Evolutionary conservation across 1,140 invertebrate species (phyloP).

Genomic region (Drosophila bocki): DNA sequence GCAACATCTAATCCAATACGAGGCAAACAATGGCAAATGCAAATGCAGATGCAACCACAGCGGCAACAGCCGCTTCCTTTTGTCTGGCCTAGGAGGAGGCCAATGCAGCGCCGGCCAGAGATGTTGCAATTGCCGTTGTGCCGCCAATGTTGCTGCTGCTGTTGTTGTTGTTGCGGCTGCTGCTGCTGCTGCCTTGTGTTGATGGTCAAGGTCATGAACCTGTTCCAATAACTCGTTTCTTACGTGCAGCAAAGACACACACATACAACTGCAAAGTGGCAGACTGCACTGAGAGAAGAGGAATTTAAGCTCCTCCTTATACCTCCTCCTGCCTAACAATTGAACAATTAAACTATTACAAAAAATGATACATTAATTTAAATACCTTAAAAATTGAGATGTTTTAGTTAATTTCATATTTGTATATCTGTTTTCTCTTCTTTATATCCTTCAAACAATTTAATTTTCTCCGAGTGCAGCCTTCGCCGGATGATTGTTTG

Average conservation of each 20-base stretch:
- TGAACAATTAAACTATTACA: no score
- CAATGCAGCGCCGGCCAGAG: slow-evolving; percentile 23
- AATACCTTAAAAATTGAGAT: no score
- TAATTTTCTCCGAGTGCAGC: background rate
- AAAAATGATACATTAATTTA: no score
- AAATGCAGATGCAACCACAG: slow-evolving; percentile 52
- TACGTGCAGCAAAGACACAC: slow-evolving; percentile 65
- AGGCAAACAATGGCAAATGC: slow-evolving; percentile 59
- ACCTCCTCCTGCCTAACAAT: no score
- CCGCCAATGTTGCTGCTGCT: slow-evolving; percentile 50
- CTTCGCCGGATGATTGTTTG: slow-evolving; percentile 70
- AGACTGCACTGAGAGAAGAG: slow-evolving; percentile 29
- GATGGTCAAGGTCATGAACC: slow-evolving; percentile 85
- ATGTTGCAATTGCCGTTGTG: slow-evolving; percentile 61
- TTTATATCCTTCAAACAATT: background rate
- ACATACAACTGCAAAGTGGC: slow-evolving; percentile 8
- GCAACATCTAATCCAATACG: slow-evolving; percentile 56
- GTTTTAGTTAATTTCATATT: no score
- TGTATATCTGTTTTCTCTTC: no score
- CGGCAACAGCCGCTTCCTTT: slow-evolving; percentile 53
- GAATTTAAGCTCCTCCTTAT: no score
- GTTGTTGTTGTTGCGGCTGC: slow-evolving; percentile 39
- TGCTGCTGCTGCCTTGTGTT: slow-evolving; percentile 70
- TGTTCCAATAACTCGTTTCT: slow-evolving; percentile 84
- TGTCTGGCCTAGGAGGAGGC: slow-evolving; percentile 39